phyloP scores from a whole-genome alignment of 2,888 invertebrate species.

The Ectobius pallidus region DNA sequence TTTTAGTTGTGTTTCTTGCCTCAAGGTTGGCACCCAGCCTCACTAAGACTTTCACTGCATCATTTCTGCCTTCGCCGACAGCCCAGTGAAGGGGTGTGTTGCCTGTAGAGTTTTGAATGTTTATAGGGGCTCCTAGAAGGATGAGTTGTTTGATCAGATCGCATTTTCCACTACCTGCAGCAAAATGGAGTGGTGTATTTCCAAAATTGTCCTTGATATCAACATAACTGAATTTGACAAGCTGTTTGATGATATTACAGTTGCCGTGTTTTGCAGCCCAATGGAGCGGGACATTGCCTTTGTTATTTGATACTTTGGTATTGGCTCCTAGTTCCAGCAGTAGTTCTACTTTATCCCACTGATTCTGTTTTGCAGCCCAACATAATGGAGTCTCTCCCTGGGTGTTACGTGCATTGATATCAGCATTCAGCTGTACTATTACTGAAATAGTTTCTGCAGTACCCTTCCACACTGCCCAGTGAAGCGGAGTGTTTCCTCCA shows the following conservation, averaged over 20 bases:
- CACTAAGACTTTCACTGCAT: neutral
- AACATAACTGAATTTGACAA: neutral
- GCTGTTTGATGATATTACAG: neutral
- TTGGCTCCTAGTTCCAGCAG: neutral
- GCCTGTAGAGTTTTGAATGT: neutral
- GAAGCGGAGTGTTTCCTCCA: neutral
- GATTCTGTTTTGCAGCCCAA: neutral
- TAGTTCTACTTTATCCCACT: neutral
- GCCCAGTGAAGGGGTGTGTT: neutral
- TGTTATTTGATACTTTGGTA: neutral
- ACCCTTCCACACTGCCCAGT: slow-evolving; percentile 1
- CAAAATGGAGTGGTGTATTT: neutral
- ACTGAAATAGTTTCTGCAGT: neutral
- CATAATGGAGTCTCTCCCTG: neutral
- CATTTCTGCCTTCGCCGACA: neutral
- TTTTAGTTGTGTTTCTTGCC: neutral
- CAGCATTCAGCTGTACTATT: neutral
- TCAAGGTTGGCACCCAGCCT: neutral
- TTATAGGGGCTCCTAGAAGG: neutral
- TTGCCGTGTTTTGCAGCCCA: slow-evolving; percentile 1
- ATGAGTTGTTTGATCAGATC: neutral
- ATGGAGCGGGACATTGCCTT: neutral
- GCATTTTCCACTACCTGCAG: neutral
- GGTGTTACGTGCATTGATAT: neutral
- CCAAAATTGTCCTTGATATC: neutral